phyloP scores from a whole-genome alignment of 2,888 invertebrate species.

The Aphodius sticticus region DNA sequence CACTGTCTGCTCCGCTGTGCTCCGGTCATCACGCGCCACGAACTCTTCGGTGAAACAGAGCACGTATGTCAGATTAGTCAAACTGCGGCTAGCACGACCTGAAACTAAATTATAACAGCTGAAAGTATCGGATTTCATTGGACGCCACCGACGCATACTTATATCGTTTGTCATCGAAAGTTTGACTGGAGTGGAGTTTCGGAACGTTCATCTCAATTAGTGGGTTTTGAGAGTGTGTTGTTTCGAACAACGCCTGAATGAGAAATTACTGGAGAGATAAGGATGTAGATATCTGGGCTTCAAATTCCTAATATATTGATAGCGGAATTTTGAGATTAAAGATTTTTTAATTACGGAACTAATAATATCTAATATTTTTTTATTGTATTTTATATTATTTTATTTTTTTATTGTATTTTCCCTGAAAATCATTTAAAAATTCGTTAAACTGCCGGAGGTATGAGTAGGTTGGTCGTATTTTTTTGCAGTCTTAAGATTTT shows the following conservation, averaged over 20 bases:
- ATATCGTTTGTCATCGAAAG: slow-evolving; percentile 20
- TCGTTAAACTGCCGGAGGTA: too few species aligned
- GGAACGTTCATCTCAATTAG: background rate
- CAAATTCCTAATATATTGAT: too few species aligned
- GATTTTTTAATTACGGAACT: too few species aligned
- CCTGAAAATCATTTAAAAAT: too few species aligned
- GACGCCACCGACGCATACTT: background rate
- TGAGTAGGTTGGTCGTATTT: too few species aligned
- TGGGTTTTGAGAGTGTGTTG: background rate
- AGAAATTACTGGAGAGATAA: background rate
- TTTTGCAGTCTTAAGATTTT: too few species aligned
- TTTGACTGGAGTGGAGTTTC: slow-evolving; percentile 12
- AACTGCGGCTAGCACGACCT: slow-evolving; percentile 49
- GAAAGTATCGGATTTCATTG: slow-evolving; percentile 47
- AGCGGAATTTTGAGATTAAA: too few species aligned
- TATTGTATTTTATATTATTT: too few species aligned
- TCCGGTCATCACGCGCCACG: slow-evolving; percentile 43
- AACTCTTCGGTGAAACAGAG: slow-evolving; percentile 42
- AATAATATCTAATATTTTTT: too few species aligned
- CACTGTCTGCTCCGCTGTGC: slow-evolving; percentile 48
- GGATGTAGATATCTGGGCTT: background rate
- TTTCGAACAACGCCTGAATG: background rate
- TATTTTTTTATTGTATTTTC: too few species aligned
- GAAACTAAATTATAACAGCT: slow-evolving; percentile 52
- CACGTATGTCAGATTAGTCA: slow-evolving; percentile 54